Conservation (phyloP, 2,797 vertebrate species). For the Acomys russatus region DNA sequence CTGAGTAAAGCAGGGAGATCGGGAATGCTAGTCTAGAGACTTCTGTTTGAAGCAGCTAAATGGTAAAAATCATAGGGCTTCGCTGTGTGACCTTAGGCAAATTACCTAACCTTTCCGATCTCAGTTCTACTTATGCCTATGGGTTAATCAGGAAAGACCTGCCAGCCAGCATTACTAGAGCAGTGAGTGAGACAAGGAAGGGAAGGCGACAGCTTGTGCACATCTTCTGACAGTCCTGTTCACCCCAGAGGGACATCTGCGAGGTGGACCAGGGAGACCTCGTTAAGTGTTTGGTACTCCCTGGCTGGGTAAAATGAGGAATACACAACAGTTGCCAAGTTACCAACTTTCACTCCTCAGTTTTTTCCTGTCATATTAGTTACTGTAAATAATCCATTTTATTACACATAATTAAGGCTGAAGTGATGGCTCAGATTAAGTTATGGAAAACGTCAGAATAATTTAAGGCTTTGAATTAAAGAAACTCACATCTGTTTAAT, state of each 20-base stretch:
- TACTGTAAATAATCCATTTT: constrained; percentile 76
- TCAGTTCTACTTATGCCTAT: not conserved
- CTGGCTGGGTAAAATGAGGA: not conserved
- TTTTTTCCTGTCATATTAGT: constrained; percentile 75
- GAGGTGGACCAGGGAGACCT: not conserved
- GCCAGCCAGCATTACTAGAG: not conserved
- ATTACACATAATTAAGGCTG: constrained; percentile 74
- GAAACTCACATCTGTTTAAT: constrained; percentile 77
- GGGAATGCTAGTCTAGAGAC: not conserved
- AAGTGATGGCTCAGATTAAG: constrained; percentile 79
- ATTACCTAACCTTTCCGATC: constrained; percentile 16
- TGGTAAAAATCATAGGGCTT: not conserved
- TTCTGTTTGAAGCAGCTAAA: constrained; percentile 24
- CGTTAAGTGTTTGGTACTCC: not conserved
- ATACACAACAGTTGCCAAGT: constrained; percentile 70
- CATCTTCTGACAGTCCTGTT: not conserved
- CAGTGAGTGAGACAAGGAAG: not conserved
- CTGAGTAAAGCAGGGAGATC: not conserved
- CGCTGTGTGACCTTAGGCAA: not conserved
- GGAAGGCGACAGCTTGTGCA: not conserved
- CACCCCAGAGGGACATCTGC: not conserved
- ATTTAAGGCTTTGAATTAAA: constrained; percentile 68
- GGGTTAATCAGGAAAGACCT: not conserved
- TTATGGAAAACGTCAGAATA: constrained; percentile 80
- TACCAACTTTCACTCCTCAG: constrained; percentile 71